Evolutionary conservation across 1,140 invertebrate species (phyloP).

Genomic region (Orchesella cincta): DNA sequence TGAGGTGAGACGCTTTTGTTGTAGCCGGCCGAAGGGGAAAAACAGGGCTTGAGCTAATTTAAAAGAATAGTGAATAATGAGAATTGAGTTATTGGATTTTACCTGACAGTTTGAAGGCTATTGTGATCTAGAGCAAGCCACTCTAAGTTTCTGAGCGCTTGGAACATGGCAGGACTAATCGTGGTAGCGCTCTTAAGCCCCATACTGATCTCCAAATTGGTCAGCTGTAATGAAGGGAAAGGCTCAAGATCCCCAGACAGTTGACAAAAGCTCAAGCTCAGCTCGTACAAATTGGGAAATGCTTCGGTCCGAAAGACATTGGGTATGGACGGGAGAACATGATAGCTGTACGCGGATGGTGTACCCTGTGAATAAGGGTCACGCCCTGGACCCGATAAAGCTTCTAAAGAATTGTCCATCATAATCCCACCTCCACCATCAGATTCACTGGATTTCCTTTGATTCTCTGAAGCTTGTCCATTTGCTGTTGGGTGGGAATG

Average conservation of each 20-base stretch:
- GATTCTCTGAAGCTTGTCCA: background rate
- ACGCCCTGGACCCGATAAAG: background rate
- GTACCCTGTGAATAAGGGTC: background rate
- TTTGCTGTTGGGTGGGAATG: background rate
- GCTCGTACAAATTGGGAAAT: slow-evolving; percentile 70
- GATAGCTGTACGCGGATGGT: background rate
- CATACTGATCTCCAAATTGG: slow-evolving; percentile 81
- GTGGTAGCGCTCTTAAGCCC: slow-evolving; percentile 74
- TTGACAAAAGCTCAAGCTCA: slow-evolving; percentile 86
- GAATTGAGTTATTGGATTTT: slow-evolving; percentile 60
- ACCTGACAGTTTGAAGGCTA: slow-evolving; percentile 71
- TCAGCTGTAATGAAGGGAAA: slow-evolving; percentile 71
- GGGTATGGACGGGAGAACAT: background rate
- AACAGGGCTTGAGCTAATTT: background rate
- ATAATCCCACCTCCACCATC: background rate
- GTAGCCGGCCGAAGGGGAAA: too few species aligned
- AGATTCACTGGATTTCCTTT: background rate
- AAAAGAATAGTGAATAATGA: too few species aligned
- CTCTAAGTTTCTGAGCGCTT: slow-evolving; percentile 69
- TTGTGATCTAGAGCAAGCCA: slow-evolving; percentile 89
- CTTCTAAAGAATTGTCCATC: background rate
- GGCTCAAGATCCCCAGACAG: slow-evolving; percentile 74
- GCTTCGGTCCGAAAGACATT: slow-evolving; percentile 47
- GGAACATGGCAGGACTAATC: slow-evolving; percentile 67
- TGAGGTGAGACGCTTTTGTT: too few species aligned